phyloP scores from a whole-genome alignment of 2,888 invertebrate species.

The Dione vanillae region DNA sequence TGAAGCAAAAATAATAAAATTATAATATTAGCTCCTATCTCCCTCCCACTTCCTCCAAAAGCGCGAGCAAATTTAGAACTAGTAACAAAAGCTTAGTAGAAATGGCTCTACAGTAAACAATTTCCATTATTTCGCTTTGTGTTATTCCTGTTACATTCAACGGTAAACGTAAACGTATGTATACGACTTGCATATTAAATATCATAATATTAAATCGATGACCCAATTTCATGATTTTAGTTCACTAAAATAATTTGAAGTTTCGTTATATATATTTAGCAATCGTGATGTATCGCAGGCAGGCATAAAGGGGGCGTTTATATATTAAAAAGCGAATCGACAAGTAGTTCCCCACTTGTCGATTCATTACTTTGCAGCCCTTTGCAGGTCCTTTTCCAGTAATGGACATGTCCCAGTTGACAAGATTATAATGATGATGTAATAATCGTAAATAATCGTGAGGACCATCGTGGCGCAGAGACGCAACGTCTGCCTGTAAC shows the following conservation, averaged over 20 bases:
- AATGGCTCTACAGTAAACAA: background rate
- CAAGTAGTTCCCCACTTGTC: no score
- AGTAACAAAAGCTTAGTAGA: background rate
- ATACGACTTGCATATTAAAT: constrained; percentile 18
- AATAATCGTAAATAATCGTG: no score
- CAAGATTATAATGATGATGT: no score
- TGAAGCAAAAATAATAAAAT: background rate
- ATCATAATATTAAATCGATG: constrained; percentile 8
- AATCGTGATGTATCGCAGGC: background rate
- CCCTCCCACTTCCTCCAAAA: background rate
- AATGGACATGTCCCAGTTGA: no score
- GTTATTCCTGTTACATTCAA: background rate
- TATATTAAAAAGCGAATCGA: no score
- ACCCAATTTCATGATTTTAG: background rate
- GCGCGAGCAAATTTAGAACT: background rate
- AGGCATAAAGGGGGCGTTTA: no score
- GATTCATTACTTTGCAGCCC: no score
- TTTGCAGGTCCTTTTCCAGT: no score
- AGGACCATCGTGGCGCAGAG: no score
- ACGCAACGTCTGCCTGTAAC: no score
- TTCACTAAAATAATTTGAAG: no score
- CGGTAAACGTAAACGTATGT: background rate
- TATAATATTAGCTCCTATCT: background rate
- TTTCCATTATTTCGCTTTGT: constrained; percentile 2
- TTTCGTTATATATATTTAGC: background rate